These are phyloP conservation scores for Darevskia mixta DNA, from an alignment of 2,797 vertebrate species.

Conservation along the genomic window DNA sequence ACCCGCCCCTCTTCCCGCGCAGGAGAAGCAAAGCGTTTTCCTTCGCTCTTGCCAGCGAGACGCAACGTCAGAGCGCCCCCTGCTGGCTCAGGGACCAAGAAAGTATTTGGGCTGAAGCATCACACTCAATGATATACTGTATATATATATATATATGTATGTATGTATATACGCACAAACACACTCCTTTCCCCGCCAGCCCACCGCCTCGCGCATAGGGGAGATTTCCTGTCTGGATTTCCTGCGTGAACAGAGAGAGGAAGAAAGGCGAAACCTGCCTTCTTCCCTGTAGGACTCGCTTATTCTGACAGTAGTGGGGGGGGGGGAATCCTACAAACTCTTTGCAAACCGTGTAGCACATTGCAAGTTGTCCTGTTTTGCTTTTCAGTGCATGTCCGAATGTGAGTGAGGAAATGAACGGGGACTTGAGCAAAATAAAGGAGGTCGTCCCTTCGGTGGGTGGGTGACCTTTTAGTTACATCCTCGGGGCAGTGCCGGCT, in stretches of 20 bases:
- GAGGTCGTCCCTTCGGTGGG: not conserved
- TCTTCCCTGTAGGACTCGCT: not conserved
- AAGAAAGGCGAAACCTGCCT: not conserved
- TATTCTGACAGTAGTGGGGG: conserved; percentile 26
- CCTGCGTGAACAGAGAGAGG: conserved; percentile 30
- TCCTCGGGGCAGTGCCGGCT: not conserved
- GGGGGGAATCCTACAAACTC: not conserved
- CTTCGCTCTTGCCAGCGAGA: conserved; percentile 50
- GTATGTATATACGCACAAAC: not conserved
- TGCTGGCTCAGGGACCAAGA: conserved; percentile 77
- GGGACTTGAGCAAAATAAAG: not conserved
- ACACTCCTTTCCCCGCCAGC: not conserved
- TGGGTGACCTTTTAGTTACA: not conserved
- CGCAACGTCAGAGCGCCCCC: conserved; percentile 90
- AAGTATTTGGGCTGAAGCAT: not conserved
- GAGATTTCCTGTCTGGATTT: conserved; percentile 50
- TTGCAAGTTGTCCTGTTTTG: too few species aligned
- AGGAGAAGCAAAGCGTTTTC: conserved; percentile 5
- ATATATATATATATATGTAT: too few species aligned
- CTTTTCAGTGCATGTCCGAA: not conserved
- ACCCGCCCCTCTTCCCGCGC: conserved; percentile 46
- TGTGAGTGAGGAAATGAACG: not conserved
- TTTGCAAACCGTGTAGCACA: not conserved
- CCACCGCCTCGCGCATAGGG: not conserved
- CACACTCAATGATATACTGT: not conserved